Base-by-base conservation (phyloP, 1,140 invertebrate species). In the Bombus picipes region DNA sequence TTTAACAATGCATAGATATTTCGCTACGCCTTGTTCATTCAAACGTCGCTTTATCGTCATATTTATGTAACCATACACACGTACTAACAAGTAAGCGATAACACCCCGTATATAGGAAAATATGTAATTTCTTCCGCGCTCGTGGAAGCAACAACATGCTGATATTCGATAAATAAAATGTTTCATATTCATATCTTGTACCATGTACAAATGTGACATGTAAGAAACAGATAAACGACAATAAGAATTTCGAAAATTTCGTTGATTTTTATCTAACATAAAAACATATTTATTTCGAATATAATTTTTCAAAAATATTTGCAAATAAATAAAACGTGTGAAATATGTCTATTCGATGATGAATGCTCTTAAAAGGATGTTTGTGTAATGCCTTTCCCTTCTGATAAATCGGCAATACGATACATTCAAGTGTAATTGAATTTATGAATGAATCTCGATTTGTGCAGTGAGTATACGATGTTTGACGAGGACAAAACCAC, bases 401-500 rank as follows among this genome's bases (percentile, higher is more conserved):
- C 15, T 65, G 2, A 15, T 43, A 28, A 34, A 34, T 76, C 62
- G 25, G 47, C n/a, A 68, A 57, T 13, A 71, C 41, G 39, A 75
- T 62, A 70, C 8, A 34, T 53, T 76, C 8, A 12, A 13, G n/a
- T 39, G 39, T 47, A 53, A 57, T 6, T 39, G 43, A 77, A 57
- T 47, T n/a, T 70, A 57, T 47, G n/a, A 84, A 34, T 71, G 39
- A 57, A 79, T 75, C 65, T 74, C 68, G 81, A 37, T 72, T 37
- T 22, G 4, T 62, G 18, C 28, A 77, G 78, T 41, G 43, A 57
- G 41, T 79, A 32, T 72, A 87, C 71, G 32, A 86, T 43, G 66
- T 81, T 53, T 77, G 66, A 89, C 75, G 28, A 88, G 34, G 74
- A 85, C 73, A 80, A 90, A 88, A 81, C 28, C 85, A 81, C 78